These are phyloP conservation scores for Scopus umbretta DNA, from an alignment of 2,113 vertebrate species.

Conservation along the genomic window DNA sequence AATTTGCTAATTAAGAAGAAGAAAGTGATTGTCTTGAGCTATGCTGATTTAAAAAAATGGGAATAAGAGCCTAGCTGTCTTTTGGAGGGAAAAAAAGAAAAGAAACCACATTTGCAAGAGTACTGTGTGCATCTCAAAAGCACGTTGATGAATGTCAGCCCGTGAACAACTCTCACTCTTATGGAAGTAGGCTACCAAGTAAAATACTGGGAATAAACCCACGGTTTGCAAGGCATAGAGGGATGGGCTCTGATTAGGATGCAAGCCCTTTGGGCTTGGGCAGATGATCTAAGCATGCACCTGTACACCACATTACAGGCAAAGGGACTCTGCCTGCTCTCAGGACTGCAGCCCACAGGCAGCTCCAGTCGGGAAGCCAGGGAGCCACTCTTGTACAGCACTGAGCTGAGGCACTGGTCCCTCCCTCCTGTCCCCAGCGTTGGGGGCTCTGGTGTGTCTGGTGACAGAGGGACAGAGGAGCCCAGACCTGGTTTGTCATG, in stretches of 20 bases:
- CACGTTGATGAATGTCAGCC: background rate
- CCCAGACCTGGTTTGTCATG: background rate
- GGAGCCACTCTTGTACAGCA: background rate
- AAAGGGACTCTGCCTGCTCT: background rate
- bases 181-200: background rate
- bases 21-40: background rate
- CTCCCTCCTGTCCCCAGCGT: background rate
- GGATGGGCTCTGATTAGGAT: background rate
- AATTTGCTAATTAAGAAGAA: background rate
- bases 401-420: rapidly evolving
- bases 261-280: background rate
- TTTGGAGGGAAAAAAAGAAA: background rate
- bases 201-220: background rate
- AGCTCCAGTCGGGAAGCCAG: background rate
- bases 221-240: background rate
- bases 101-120: background rate
- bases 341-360: background rate
- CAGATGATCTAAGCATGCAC: background rate
- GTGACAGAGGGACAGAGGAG: background rate
- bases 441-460: background rate
- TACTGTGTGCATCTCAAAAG: background rate
- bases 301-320: rapidly evolving
- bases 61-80: background rate
- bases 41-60: background rate
- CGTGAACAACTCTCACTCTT: background rate